Evolutionary conservation across 2,113 vertebrate species (phyloP).

Genomic region (Triplophysa rosa): DNA sequence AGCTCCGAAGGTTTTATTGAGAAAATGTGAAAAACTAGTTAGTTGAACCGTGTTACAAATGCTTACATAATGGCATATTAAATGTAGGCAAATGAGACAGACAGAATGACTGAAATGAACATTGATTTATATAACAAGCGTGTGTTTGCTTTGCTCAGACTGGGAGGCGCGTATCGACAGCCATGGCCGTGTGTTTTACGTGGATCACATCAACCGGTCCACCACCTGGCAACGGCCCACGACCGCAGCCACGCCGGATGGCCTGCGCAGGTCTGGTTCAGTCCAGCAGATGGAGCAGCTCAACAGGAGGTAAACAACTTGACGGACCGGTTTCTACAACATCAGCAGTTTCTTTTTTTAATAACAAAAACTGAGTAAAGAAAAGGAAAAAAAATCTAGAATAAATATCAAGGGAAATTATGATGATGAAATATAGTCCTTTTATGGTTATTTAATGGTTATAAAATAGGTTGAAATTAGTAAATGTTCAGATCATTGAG

Average conservation of each 20-base stretch:
- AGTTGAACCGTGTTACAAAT: too few relatives aligned
- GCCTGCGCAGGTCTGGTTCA: conserved; percentile 82
- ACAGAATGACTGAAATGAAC: neutral
- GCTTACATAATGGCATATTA: too few relatives aligned
- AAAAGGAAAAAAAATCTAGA: too few relatives aligned
- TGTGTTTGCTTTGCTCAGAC: conserved; percentile 65
- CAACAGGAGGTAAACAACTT: conserved; percentile 77
- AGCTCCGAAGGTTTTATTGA: too few relatives aligned
- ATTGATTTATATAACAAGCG: neutral
- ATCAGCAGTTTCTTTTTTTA: neutral
- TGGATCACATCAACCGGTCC: conserved; percentile 87
- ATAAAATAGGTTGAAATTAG: too few relatives aligned
- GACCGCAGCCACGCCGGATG: conserved; percentile 79
- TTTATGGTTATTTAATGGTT: too few relatives aligned
- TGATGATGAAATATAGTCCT: too few relatives aligned
- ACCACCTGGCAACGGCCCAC: conserved; percentile 90
- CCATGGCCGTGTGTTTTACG: conserved; percentile 87
- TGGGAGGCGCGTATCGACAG: conserved; percentile 93
- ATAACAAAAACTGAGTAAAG: neutral
- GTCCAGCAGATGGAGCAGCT: conserved; percentile 92
- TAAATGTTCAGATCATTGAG: too few relatives aligned
- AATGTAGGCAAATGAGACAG: too few relatives aligned
- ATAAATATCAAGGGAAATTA: too few relatives aligned
- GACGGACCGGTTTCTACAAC: neutral
- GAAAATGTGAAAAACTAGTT: too few relatives aligned